A percentile compares a stretch with the other conserved stretches of the same genome.
These are phyloP conservation scores for Phalanger gymnotis DNA, from an alignment of 2,797 vertebrate species.

Conservation along the genomic window DNA sequence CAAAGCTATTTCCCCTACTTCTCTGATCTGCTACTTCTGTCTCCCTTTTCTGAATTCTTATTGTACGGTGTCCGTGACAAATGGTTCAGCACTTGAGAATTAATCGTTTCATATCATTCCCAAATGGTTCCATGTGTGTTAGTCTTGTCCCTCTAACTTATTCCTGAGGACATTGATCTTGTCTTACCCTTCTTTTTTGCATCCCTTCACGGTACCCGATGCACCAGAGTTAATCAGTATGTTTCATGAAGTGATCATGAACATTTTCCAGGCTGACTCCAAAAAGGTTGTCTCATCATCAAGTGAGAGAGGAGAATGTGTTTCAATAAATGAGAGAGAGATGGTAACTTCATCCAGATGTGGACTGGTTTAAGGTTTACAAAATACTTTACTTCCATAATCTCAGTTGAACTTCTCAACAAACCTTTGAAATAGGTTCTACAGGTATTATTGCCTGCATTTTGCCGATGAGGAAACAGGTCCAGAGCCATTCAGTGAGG, in stretches of 20 bases:
- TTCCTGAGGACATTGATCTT: neutral
- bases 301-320: neutral
- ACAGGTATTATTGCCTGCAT: neutral
- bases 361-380: neutral
- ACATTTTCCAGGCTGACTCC: neutral
- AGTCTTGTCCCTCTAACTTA: neutral
- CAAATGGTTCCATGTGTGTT: neutral
- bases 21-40: neutral
- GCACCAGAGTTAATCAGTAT: neutral
- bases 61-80: neutral
- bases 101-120: neutral
- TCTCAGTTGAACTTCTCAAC: conserved; percentile 5
- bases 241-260: neutral
- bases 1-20: neutral
- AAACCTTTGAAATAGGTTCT: conserved; percentile 14
- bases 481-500: conserved; percentile 4
- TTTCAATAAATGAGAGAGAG: neutral
- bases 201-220: neutral
- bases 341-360: neutral
- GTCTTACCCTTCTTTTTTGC: neutral
- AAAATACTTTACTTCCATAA: neutral
- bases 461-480: neutral
- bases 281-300: neutral
- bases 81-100: neutral
- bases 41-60: neutral